Percentiles rank a stretch among this genome's conserved stretches.
phyloP scores from a whole-genome alignment of 2,113 vertebrate species.

The Amphiprion percula region DNA sequence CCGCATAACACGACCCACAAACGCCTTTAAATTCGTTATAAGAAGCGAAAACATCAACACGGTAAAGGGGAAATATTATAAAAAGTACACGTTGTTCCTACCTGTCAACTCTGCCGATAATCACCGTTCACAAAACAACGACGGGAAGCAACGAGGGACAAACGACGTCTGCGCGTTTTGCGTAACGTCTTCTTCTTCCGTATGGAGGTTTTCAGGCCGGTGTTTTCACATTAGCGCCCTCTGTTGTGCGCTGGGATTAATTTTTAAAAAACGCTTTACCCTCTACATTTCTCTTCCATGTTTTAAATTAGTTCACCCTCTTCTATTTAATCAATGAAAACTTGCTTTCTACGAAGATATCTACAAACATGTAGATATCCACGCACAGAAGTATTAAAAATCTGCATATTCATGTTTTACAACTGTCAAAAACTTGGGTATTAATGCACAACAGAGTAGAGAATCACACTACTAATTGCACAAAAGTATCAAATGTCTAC shows the following conservation, averaged over 20 bases:
- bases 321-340: no score
- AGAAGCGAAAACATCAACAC: rapidly evolving
- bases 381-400: no score
- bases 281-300: no score
- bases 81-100: conserved; percentile 58
- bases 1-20: rapidly evolving
- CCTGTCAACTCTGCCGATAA: background rate
- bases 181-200: background rate
- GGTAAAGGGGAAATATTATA: rapidly evolving
- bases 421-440: no score
- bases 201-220: background rate
- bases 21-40: rapidly evolving
- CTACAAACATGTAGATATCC: no score
- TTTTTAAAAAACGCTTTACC: background rate
- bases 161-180: background rate
- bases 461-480: no score
- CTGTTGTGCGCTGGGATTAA: background rate
- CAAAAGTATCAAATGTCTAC: no score
- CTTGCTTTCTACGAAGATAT: no score
- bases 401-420: no score
- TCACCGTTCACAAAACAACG: conserved; percentile 4
- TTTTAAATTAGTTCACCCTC: no score
- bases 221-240: background rate
- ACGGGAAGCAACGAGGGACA: conserved; percentile 56
- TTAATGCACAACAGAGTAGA: no score